These are phyloP conservation scores for Catharus minimus DNA, from an alignment of 2,113 vertebrate genomes.

Conservation along the genomic window DNA sequence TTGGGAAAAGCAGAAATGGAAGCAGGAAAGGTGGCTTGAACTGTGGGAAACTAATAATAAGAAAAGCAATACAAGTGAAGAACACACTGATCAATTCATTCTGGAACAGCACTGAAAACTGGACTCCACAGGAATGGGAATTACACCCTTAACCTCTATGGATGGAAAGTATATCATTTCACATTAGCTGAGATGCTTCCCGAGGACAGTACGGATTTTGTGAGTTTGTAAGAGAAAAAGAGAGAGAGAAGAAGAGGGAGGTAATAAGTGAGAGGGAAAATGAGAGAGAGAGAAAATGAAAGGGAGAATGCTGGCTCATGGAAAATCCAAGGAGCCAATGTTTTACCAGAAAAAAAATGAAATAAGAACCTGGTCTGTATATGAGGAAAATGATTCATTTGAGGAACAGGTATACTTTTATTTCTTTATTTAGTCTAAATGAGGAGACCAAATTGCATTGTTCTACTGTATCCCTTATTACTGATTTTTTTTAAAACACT, in stretches of 20 bases:
- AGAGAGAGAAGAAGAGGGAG: neutral
- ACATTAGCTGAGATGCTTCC: neutral
- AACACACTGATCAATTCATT: neutral
- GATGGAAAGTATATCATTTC: neutral
- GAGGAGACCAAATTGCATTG: neutral
- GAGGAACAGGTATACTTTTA: neutral
- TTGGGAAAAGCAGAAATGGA: neutral
- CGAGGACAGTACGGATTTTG: neutral
- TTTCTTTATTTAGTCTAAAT: neutral
- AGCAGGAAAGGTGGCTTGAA: neutral
- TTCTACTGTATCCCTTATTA: neutral
- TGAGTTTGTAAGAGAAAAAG: neutral
- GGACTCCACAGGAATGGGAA: neutral
- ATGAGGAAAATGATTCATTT: neutral
- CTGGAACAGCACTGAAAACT: neutral
- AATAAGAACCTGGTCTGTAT: neutral
- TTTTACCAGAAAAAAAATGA: neutral
- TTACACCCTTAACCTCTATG: neutral
- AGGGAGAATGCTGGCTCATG: neutral
- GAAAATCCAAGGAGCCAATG: neutral
- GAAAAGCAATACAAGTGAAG: neutral
- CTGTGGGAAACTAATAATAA: neutral
- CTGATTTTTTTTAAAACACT: neutral
- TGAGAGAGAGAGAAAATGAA: neutral
- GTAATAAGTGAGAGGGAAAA: neutral